Evolutionary conservation across 2,888 invertebrate species (phyloP).

Genomic region (Ornithoptera priamus): DNA sequence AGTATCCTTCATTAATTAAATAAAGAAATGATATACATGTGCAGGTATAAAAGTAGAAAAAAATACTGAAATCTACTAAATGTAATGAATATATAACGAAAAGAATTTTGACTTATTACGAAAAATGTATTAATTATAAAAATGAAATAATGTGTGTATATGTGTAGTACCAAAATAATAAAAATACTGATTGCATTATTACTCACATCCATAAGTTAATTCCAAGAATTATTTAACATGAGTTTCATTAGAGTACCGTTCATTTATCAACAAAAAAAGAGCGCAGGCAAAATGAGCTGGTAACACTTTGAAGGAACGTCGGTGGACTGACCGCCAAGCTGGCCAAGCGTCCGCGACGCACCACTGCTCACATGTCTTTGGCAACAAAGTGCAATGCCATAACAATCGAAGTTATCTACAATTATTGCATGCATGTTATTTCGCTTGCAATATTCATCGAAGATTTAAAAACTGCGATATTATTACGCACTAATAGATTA

Average conservation of each 20-base stretch:
- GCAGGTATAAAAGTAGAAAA: too few relatives aligned
- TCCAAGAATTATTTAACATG: neutral
- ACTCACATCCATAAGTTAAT: conserved; percentile 12
- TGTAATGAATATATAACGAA: too few relatives aligned
- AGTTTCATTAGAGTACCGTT: neutral
- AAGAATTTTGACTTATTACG: too few relatives aligned
- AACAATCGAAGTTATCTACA: conserved; percentile 53
- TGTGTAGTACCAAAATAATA: too few relatives aligned
- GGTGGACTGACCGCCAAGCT: conserved; percentile 52
- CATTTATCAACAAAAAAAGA: conserved; percentile 9
- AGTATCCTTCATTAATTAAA: too few relatives aligned
- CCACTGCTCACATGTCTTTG: conserved; percentile 61
- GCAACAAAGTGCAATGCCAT: conserved; percentile 55
- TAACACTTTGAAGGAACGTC: conserved; percentile 42
- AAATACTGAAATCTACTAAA: too few relatives aligned
- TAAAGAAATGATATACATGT: too few relatives aligned
- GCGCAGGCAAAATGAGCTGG: conserved; percentile 38
- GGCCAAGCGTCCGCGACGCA: conserved; percentile 52
- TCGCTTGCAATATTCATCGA: conserved; percentile 44
- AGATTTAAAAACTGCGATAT: neutral
- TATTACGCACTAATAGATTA: neutral
- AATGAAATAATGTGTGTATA: too few relatives aligned
- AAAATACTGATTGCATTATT: neutral
- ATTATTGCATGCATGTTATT: conserved; percentile 54
- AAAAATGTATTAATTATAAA: too few relatives aligned